Conservation (phyloP, 2,888 invertebrate species). For the Campopleginae sp. region DNA sequence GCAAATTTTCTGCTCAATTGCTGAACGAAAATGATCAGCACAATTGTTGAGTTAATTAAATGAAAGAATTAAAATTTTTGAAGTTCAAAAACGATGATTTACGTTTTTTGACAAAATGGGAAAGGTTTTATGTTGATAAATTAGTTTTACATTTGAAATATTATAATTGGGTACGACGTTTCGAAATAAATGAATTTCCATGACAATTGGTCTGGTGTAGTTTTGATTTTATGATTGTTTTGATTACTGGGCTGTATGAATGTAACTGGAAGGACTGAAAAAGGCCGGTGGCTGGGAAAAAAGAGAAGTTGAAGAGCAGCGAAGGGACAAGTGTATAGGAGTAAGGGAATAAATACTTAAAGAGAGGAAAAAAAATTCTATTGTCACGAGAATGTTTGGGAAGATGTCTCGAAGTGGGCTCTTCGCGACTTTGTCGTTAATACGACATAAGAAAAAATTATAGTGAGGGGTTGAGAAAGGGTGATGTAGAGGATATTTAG, state of each 20-base stretch:
- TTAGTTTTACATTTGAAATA: neutral
- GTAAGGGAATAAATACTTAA: slow-evolving; percentile 71
- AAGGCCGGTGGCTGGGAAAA: neutral
- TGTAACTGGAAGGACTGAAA: neutral
- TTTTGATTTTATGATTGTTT: neutral
- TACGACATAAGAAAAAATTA: slow-evolving; percentile 77
- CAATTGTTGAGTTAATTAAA: neutral
- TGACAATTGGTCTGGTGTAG: neutral
- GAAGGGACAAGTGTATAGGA: slow-evolving; percentile 33
- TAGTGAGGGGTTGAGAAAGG: slow-evolving; percentile 23
- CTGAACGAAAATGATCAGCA: neutral
- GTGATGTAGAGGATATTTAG: slow-evolving; percentile 30
- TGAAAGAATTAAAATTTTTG: neutral
- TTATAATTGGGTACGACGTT: neutral
- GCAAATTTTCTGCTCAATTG: neutral
- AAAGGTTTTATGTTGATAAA: neutral
- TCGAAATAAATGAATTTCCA: neutral
- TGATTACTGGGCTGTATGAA: neutral
- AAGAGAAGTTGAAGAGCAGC: slow-evolving; percentile 10
- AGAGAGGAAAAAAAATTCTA: slow-evolving; percentile 68
- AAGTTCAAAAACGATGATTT: neutral
- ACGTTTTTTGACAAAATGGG: neutral
- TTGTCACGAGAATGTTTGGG: slow-evolving; percentile 72
- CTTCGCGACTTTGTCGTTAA: slow-evolving; percentile 76
- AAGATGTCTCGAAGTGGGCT: slow-evolving; percentile 71